Evolutionary conservation across 2,113 vertebrate genomes (phyloP), one percentile per base, ranked within the genome.

Genomic region (Oplegnathus fasciatus): DNA sequence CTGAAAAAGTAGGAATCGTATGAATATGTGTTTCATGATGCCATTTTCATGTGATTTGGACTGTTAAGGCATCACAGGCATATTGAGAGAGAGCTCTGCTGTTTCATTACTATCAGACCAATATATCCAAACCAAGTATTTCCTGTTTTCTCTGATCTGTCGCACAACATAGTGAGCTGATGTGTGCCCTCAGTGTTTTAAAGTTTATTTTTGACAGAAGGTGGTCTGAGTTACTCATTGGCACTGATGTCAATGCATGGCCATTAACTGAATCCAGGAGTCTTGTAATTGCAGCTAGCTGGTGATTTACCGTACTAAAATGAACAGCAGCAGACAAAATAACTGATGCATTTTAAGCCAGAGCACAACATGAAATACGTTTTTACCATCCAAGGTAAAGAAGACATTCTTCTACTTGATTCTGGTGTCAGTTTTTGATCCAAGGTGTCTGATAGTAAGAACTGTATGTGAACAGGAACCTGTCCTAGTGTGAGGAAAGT

Each of bases 81-180:
- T 75, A n/a, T 40, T 50, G 26, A 15, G 22, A 77, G 5, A 65
- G 17, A 34, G 52, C 1, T 26, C 30, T 68, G 71, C 9, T 13
- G n/a, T 58, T 52, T 82, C 55, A 80, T 80, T 37, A 44, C 34
- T 1, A 14, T 42, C 37, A 50, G 42, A 69, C 24, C 65, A 55
- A 40, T 0, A 22, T 4, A 10, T 60, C 6, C 15, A 28, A 50
- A 82, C 62, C 58, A 78, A 50, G 26, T 24, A 68, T 11, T 37
- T 37, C 2, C 14, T 42, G 15, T 62, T 57, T 80, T 46, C 37
- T 46, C 20, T 58, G 9, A 28, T 50, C 20, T n/a, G 1, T 24
- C 67, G 62, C 13, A 40, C 5, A 48, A 37, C 64, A 48, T 3
- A 9, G 13, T 34, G 28, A 62, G 9, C 20, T 60, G 22, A 68